phyloP scores from a whole-genome alignment of 2,888 invertebrate genomes.

The Meteorus colon region DNA sequence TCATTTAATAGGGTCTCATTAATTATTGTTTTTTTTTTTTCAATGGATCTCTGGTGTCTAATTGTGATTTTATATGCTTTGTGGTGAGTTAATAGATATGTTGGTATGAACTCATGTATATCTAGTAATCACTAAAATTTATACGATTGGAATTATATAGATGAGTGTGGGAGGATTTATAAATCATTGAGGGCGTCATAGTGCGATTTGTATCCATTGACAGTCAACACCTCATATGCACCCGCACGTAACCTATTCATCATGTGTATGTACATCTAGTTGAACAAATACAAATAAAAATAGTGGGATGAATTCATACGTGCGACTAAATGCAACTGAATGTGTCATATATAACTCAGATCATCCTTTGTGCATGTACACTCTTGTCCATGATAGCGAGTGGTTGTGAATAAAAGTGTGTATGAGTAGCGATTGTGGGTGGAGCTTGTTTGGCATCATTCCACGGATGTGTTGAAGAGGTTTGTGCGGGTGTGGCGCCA shows the following conservation, averaged over 20 bases:
- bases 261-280: conserved; percentile 48
- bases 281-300: conserved; percentile 1
- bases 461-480: conserved; percentile 12
- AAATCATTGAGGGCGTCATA: neutral
- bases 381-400: neutral
- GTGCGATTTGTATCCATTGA: conserved; percentile 6
- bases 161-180: neutral
- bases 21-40: neutral
- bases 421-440: conserved; percentile 23
- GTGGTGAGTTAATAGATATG: too few relatives aligned
- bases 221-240: conserved; percentile 40
- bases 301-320: conserved; percentile 63
- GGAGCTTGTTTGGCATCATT: conserved; percentile 37
- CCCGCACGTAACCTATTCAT: conserved; percentile 27
- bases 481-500: conserved; percentile 30
- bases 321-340: conserved; percentile 56
- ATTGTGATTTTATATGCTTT: too few relatives aligned
- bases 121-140: conserved; percentile 3
- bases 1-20: neutral
- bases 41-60: neutral
- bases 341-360: conserved; percentile 62
- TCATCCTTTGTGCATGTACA: conserved; percentile 54
- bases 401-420: neutral
- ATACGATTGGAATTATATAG: neutral
- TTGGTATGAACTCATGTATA: neutral